A percentile compares a stretch with the other conserved stretches of the same genome.
phyloP scores from a whole-genome alignment of 2,888 invertebrate species.

The Osedax fenrisi region DNA sequence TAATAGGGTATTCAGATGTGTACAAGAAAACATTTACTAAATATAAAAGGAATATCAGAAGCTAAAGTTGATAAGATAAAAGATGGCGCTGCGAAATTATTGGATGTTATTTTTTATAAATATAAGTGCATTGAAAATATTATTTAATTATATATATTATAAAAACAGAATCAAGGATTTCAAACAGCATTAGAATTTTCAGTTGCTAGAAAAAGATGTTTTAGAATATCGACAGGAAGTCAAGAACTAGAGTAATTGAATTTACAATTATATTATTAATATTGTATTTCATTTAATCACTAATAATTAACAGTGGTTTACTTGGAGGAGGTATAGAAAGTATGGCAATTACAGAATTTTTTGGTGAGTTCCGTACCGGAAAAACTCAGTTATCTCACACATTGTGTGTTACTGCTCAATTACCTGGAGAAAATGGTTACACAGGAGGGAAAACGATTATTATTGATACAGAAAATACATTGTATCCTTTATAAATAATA shows the following conservation, averaged over 20 bases:
- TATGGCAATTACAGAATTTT: slow-evolving; percentile 71
- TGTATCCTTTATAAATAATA: slow-evolving; percentile 54
- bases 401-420: slow-evolving; percentile 65
- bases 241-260: slow-evolving; percentile 59
- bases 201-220: slow-evolving; percentile 62
- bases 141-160: background rate
- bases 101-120: too few species aligned
- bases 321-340: slow-evolving; percentile 56
- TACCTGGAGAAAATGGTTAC: slow-evolving; percentile 61
- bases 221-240: slow-evolving; percentile 57
- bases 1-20: slow-evolving; percentile 65
- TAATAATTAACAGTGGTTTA: background rate
- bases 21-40: slow-evolving; percentile 62
- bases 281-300: background rate
- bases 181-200: slow-evolving; percentile 65
- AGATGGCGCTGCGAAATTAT: slow-evolving; percentile 60
- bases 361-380: slow-evolving; percentile 70
- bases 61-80: slow-evolving; percentile 69
- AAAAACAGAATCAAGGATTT: slow-evolving; percentile 56
- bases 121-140: too few species aligned
- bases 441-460: slow-evolving; percentile 70
- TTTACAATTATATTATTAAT: background rate
- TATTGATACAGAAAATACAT: slow-evolving; percentile 70
- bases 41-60: slow-evolving; percentile 66
- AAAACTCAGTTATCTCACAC: slow-evolving; percentile 72